Evolutionary conservation across 2,113 vertebrate species (phyloP).

Genomic region (Benitochromis conjunctus): DNA sequence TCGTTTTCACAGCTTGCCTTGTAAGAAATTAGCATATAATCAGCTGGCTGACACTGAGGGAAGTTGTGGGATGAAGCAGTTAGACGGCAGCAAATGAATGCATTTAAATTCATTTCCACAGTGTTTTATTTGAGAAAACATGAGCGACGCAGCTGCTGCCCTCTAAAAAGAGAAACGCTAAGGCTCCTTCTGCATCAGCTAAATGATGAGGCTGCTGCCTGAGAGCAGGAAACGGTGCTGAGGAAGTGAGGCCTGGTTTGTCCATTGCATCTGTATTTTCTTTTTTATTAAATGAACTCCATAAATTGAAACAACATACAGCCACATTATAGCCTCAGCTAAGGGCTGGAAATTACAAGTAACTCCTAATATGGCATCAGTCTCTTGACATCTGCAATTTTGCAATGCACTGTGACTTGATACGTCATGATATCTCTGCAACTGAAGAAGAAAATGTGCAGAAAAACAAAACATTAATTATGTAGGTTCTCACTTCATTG

Average conservation of each 20-base stretch:
- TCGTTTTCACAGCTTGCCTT: slow-evolving; percentile 33
- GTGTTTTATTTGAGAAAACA: background rate
- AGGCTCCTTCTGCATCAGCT: background rate
- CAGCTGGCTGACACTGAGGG: background rate
- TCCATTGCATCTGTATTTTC: background rate
- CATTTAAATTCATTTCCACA: slow-evolving; percentile 41
- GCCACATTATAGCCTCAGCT: too few species aligned
- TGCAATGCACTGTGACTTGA: background rate
- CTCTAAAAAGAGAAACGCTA: background rate
- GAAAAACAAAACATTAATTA: background rate
- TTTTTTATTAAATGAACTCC: accelerated
- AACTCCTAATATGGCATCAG: background rate
- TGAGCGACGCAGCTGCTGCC: slow-evolving; percentile 19
- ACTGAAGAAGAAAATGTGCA: background rate
- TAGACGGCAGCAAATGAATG: slow-evolving; percentile 41
- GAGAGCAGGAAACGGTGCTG: background rate
- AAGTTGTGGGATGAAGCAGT: slow-evolving; percentile 30
- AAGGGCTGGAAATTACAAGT: too few species aligned
- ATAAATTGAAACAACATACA: accelerated
- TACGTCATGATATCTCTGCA: background rate
- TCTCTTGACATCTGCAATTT: background rate
- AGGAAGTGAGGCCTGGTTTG: background rate
- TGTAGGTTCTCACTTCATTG: background rate
- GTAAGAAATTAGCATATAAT: slow-evolving; percentile 54
- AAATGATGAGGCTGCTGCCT: background rate